Evolutionary conservation across 1,140 invertebrate genomes (phyloP).

Genomic region (Drosophila seguyi): DNA sequence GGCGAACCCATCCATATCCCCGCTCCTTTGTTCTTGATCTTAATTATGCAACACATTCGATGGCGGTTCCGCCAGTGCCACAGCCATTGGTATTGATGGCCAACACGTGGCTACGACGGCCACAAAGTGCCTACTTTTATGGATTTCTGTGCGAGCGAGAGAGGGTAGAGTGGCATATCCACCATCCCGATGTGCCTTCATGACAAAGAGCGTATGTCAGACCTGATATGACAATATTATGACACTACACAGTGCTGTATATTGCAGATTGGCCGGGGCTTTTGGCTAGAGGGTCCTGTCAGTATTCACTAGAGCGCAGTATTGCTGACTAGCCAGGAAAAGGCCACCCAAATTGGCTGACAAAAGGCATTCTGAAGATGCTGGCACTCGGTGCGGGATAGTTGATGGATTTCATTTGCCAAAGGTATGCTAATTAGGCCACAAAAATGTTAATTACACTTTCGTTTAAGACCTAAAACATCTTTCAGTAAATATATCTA

Average conservation of each 20-base stretch:
- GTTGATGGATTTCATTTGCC: neutral
- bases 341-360: constrained; percentile 29
- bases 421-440: neutral
- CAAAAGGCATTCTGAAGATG: constrained; percentile 32
- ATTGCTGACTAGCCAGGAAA: constrained; percentile 21
- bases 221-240: constrained; percentile 58
- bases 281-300: constrained; percentile 22
- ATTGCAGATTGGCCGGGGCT: constrained; percentile 18
- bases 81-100: constrained; percentile 40
- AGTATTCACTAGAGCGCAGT: constrained; percentile 29
- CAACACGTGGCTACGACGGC: constrained; percentile 46
- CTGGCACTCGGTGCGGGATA: neutral
- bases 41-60: constrained; percentile 48
- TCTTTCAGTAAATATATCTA: neutral
- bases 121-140: constrained; percentile 64
- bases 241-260: constrained; percentile 20
- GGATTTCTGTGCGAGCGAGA: constrained; percentile 55
- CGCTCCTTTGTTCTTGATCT: constrained; percentile 15
- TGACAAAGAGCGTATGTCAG: constrained; percentile 62
- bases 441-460: neutral
- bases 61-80: constrained; percentile 11
- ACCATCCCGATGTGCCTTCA: constrained; percentile 14
- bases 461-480: neutral
- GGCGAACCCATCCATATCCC: neutral
- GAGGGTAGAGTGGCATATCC: neutral